A percentile compares a stretch with the other conserved stretches of the same genome.
phyloP scores from a whole-genome alignment of 1,140 invertebrate genomes.

The Drosophila varians region DNA sequence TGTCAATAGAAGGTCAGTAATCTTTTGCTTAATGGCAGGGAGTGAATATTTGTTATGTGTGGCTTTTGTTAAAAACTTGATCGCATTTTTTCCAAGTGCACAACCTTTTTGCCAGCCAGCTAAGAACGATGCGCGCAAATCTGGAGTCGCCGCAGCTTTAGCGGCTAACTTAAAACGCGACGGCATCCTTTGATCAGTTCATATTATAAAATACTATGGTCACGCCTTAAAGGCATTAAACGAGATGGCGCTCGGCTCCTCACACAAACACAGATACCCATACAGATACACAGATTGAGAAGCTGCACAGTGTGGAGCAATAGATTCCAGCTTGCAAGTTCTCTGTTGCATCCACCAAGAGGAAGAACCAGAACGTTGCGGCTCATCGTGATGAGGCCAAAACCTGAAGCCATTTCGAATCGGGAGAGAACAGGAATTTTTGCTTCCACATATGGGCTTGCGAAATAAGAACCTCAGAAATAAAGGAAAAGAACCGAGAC shows the following conservation, averaged over 20 bases:
- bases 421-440: slow-evolving; percentile 58
- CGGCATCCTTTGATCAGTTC: slow-evolving; percentile 83
- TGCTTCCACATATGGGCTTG: slow-evolving; percentile 71
- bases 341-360: slow-evolving; percentile 52
- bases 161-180: slow-evolving; percentile 80
- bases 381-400: slow-evolving; percentile 51
- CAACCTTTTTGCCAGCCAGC: slow-evolving; percentile 49
- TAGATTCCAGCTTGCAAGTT: slow-evolving; percentile 78
- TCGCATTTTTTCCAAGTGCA: not conserved
- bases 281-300: not conserved
- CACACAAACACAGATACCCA: slow-evolving; percentile 47
- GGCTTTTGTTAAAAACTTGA: no score
- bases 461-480: slow-evolving; percentile 38
- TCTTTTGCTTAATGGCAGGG: no score
- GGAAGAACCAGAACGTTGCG: slow-evolving; percentile 44
- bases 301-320: slow-evolving; percentile 44
- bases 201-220: slow-evolving; percentile 84
- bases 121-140: slow-evolving; percentile 71
- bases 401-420: slow-evolving; percentile 52
- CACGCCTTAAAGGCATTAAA: slow-evolving; percentile 84
- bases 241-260: slow-evolving; percentile 82
- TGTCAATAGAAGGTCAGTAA: no score
- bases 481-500: slow-evolving; percentile 12
- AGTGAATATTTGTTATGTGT: no score
- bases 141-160: slow-evolving; percentile 68